These are phyloP conservation scores for Tetramorium alpestre DNA, from an alignment of 1,140 invertebrate genomes.

Conservation along the genomic window DNA sequence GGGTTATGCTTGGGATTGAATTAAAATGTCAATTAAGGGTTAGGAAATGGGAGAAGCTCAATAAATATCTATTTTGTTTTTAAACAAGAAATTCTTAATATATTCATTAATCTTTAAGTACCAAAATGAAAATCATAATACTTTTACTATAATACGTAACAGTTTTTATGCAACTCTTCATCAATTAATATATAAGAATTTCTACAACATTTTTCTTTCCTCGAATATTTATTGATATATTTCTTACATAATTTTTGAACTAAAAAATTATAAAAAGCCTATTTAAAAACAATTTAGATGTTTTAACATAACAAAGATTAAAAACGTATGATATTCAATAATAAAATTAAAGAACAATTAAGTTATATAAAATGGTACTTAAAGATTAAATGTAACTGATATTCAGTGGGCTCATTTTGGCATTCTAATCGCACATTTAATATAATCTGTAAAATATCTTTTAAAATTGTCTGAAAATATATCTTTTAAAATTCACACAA, in stretches of 20 bases:
- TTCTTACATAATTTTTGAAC: neutral
- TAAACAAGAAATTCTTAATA: neutral
- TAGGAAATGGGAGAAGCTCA: slow-evolving; percentile 35
- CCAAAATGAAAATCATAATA: slow-evolving; percentile 12
- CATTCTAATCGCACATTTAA: neutral
- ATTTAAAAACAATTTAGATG: neutral
- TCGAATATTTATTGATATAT: neutral
- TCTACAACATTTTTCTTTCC: neutral
- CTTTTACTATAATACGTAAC: neutral
- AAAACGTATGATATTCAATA: neutral
- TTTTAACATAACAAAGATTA: neutral
- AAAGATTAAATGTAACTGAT: neutral
- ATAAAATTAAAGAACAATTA: neutral
- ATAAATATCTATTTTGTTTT: slow-evolving; percentile 34
- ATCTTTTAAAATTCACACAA: slow-evolving; percentile 9
- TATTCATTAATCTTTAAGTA: slow-evolving; percentile 36
- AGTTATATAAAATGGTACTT: slow-evolving; percentile 1
- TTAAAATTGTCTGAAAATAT: slow-evolving; percentile 11
- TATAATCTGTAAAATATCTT: slow-evolving; percentile 11
- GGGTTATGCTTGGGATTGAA: slow-evolving; percentile 59
- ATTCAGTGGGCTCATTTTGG: neutral
- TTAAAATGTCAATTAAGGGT: slow-evolving; percentile 55
- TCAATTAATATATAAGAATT: slow-evolving; percentile 9
- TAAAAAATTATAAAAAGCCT: neutral
- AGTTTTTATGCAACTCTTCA: neutral